Evolutionary conservation across 2,797 vertebrate genomes (phyloP), one percentile per base, ranked within the genome.

Genomic region (Pseudopleuronectes americanus): DNA sequence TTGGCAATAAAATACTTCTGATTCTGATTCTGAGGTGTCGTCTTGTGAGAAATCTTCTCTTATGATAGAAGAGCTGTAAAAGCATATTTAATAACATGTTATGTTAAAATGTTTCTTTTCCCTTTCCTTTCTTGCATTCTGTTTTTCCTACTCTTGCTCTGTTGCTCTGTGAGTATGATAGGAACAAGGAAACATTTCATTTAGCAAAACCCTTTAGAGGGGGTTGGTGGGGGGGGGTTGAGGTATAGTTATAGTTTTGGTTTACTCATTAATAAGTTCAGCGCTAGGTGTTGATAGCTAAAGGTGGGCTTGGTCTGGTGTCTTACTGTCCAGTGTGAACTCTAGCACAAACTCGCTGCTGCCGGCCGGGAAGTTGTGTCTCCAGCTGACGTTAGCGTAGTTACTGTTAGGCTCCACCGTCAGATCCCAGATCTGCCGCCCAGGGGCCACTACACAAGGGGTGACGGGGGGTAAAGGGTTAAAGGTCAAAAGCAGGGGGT

Each of bases 321-420:
- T 96, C 97, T 99, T 99, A 99, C 97, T 98, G 95, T 98, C 96
- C 92, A 95, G 96, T 87, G 90, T 94, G 96, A 95, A 96, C 96
- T 99, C 98, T 96, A 99, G 94, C 95, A 97, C 96, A 97, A 99
- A 99, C 94, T 96, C 94, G 89, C 88, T 94, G 96, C 94, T 96
- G 95, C 95, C 94, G 86, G 93, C 87, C 84, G 95, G 95, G 94
- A 97, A 96, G 96, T 95, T 96, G 96, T 98, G 96, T 92, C 90
- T 97, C 98, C 98, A 99, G 94, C 95, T 98, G 96, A 99, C 93
- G 94, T 97, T 97, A 96, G 96, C 95, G 95, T 96, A 96, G 96
- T 97, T 94, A 96, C 96, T 98, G 96, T 97, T 97, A 90, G 96
- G 91, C 90, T 95, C 94, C 94, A 96, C 96, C 82, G 96, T 98